Base-by-base conservation (phyloP, 2,113 vertebrate species). In the Hiodon alosoides region DNA sequence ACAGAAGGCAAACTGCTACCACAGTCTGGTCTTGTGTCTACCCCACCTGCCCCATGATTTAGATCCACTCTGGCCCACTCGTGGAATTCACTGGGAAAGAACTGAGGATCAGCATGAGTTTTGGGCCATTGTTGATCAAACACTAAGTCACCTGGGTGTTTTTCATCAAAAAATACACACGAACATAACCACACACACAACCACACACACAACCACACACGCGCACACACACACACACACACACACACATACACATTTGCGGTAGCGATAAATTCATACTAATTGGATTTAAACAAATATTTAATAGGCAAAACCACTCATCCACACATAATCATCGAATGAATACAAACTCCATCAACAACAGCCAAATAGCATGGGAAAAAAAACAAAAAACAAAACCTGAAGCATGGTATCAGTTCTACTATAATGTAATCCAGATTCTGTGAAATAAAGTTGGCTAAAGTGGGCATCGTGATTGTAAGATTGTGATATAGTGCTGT, bases 201-300 rank as follows among this genome's bases (percentile, higher is more conserved):
- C 3, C 58, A 59, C 58, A 59, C 58, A 59, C 3, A 2, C 58
- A 6, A 3, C 3, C 58, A 10, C 9, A 59, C 9, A 59, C 58
- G 6, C 58, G 5, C 9, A 11, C 58, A 59, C 58, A 10, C 31
- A 31, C 31, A 31, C 31, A 31, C 31, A 31, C 31, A 31, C 1
- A 31, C 31, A 31, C 31, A 31, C 31, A 31, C 31, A 31, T 31
- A 31, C 31, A 31, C 31, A 31, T 31, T 31, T 31, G 31, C 31
- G 31, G 31, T 31, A 31, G 31, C 16, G 47, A 70, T 62, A 67
- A 59, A 68, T 60, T 88, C 87, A 89, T 87, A 76, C 85, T 87
- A 89, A 93, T 93, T 92, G 90, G 89, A 91, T 91, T 92, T 89
- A 87, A 88, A 90, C 90, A 91, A 92, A 90, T 87, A 91, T 91